Base-by-base conservation (phyloP, 2,888 invertebrate genomes). In the Pomacea canaliculata region DNA sequence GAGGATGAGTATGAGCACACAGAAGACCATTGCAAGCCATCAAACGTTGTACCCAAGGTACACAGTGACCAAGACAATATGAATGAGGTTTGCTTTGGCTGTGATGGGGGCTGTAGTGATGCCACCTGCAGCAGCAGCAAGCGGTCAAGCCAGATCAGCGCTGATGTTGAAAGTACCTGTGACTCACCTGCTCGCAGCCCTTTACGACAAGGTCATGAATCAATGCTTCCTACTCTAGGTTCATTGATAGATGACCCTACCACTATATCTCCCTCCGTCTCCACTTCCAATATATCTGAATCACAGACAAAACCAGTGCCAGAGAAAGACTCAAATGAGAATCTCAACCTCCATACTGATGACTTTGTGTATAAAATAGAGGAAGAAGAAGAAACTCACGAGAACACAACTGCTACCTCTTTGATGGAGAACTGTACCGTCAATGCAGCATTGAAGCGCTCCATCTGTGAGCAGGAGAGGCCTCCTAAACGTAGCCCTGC, bases 41-140 rank as follows among this genome's bases (percentile, higher is more conserved):
- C 23, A 2, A 12, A 70, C 37, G 12, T 60, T 27, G 46, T 70
- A 49, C 49, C 23, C 46, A n/a, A n/a, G 62, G 37, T n/a, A 9
- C 46, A 48, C 16, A 60, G 59, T 19, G 79, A 82, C 71, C 81
- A 84, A 68, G 83, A 80, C 66, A 89, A 89, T 78, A 81, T 89
- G 72, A 89, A 89, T 76, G 89, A 90, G 75, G 87, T 90, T 68
- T 89, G 90, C 81, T 89, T 89, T 78, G 89, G 90, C 60, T 89
- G 89, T 81, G 88, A 89, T 74, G 89, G 90, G 10, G 84, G 84
- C 23, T 89, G 89, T 80, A 86, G 86, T 67, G 90, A 90, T 78
- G 82, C 83, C 65, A 86, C 84, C 7, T 89, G 89, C 80, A 84
- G 84, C 66, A 88, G 88, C 79, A 83, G 83, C 68, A 86, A 86